A percentile compares a stretch with the other conserved stretches of the same genome.
These are phyloP conservation scores for Lapara coniferarum DNA, from an alignment of 2,888 invertebrate genomes.

Conservation along the genomic window DNA sequence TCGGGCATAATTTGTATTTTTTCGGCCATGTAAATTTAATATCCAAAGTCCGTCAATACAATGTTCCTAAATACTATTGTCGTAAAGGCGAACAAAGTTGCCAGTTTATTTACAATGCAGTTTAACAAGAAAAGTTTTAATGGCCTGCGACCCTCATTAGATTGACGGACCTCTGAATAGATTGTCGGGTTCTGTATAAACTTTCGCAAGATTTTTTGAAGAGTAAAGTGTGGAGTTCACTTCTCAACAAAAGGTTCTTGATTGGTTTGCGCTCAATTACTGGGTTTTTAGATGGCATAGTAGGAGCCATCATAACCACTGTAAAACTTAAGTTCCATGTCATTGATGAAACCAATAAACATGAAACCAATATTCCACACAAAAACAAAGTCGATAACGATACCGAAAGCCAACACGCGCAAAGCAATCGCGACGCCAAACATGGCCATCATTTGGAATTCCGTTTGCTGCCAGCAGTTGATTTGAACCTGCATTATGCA, in stretches of 20 bases:
- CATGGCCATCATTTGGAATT: conserved; percentile 5
- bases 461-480: neutral
- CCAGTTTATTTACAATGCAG: conserved; percentile 36
- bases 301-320: too few species aligned
- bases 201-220: neutral
- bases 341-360: too few species aligned
- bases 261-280: too few species aligned
- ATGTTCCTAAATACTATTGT: neutral
- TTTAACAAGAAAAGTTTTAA: conserved; percentile 42
- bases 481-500: neutral
- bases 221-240: too few species aligned
- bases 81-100: neutral
- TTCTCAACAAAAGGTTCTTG: too few species aligned
- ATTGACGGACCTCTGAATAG: conserved; percentile 2
- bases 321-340: too few species aligned
- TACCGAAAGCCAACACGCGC: neutral
- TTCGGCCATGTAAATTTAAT: neutral
- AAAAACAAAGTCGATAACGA: neutral
- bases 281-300: too few species aligned
- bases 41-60: neutral
- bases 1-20: too few species aligned
- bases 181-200: neutral
- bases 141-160: conserved; percentile 28
- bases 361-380: too few species aligned
- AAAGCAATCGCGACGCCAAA: conserved; percentile 6